These are phyloP conservation scores for Calonectris borealis DNA, from an alignment of 2,113 vertebrate genomes.

Conservation along the genomic window DNA sequence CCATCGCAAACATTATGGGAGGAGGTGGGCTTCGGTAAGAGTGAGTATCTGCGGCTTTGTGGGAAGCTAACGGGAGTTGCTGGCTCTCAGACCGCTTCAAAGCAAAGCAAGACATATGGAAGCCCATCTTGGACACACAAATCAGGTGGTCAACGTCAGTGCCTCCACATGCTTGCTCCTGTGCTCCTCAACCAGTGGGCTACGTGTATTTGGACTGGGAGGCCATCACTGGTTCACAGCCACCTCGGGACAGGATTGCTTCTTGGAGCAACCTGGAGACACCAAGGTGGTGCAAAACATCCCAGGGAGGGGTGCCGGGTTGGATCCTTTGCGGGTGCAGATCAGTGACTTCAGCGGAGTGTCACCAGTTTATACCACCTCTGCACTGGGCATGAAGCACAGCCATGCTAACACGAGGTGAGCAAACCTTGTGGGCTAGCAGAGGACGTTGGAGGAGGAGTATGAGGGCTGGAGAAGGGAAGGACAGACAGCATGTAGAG, in stretches of 20 bases:
- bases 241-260: background rate
- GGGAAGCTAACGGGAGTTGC: background rate
- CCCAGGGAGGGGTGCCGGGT: background rate
- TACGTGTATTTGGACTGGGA: background rate
- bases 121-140: background rate
- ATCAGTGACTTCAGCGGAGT: background rate
- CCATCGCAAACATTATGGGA: accelerated
- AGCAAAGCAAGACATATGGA: background rate
- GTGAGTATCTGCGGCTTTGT: background rate
- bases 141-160: background rate
- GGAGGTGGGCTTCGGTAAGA: background rate
- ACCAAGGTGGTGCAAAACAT: background rate
- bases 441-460: background rate
- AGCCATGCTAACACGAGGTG: background rate
- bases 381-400: background rate
- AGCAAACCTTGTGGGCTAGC: background rate
- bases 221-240: background rate
- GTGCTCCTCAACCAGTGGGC: background rate
- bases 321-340: background rate
- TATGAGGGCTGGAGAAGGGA: background rate
- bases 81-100: background rate
- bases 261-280: background rate
- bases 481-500: background rate
- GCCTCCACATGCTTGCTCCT: background rate
- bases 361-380: background rate